Base-by-base conservation (phyloP, 2,888 invertebrate genomes). In the Tipula lateralis region DNA sequence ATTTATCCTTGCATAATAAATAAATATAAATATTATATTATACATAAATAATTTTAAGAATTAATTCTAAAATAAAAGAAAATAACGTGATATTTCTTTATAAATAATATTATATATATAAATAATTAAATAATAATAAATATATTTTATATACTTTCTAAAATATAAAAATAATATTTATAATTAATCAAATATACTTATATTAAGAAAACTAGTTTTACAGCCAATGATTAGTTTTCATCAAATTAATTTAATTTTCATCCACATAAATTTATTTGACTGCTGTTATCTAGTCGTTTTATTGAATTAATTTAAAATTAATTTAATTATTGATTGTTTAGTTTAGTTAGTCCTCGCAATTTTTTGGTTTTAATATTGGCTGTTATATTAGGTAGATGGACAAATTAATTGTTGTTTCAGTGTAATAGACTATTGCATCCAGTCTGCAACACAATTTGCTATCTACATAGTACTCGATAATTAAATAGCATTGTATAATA, bases 131-230 rank as follows among this genome's bases (percentile, higher is more conserved):
- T 66, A 66, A 44, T 44, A n/a, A 66, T 66, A 66, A 66, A 66
- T 66, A 66, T 66, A 66, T 66, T 66, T 66, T 66, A 66, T 66
- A 66, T 66, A 66, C 66, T 66, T 66, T 66, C 66, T 66, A 66
- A 66, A 2, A 24, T 19, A 16, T 24, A 24, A 50, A 16, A 50
- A 50, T 19, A 50, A 19, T 50, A 50, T 50, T 50, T 50, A 50
- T 39, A 12, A 12, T 39, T 39, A 39, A 9, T 0, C 12, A 9
- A 12, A 12, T 39, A 39, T 39, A 1, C 0, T 2, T 9, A 9
- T 13, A 39, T 39, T 39, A 39, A n/a, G 24, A 19, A 24, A 66
- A 24, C 9, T 66, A 66, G 24, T 66, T 66, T 66, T 66, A 9
- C 24, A 66, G 66, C 66, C 66, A 66, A 66, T 24, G 24, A 66